Percentiles rank a stretch among this genome's conserved stretches.
These are phyloP conservation scores for Heterocephalus glaber DNA, from an alignment of 2,113 vertebrate species.

Conservation along the genomic window DNA sequence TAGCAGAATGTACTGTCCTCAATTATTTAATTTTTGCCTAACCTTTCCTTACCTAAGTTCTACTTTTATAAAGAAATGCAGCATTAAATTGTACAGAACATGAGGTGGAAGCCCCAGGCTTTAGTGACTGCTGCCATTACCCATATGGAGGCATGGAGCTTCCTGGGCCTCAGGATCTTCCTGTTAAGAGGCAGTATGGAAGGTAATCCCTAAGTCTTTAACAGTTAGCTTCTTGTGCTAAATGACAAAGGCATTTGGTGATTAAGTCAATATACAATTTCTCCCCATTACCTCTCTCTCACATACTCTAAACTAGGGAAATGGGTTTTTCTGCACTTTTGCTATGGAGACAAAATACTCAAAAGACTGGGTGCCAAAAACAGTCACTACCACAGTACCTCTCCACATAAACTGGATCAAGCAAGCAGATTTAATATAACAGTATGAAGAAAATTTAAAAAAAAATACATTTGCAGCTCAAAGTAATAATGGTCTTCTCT, in stretches of 20 bases:
- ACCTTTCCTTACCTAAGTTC: background rate
- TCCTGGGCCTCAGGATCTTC: background rate
- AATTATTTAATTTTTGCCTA: background rate
- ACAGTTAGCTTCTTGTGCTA: background rate
- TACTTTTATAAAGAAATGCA: conserved; percentile 6
- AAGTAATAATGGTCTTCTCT: background rate
- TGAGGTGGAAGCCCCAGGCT: background rate
- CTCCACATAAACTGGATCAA: background rate
- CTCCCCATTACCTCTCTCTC: no score
- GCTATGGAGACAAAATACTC: background rate
- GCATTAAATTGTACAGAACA: background rate
- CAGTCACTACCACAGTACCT: background rate
- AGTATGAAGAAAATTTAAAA: background rate
- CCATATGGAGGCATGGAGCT: background rate
- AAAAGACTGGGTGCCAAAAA: background rate
- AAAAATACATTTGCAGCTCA: background rate
- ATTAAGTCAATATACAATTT: background rate
- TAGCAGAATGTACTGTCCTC: background rate
- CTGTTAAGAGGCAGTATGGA: background rate
- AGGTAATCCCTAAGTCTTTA: background rate
- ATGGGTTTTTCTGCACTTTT: background rate
- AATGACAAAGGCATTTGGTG: background rate
- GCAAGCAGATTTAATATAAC: background rate
- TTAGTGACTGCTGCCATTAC: background rate
- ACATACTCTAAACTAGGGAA: background rate